Conservation (phyloP, 2,888 invertebrate species). For the Barypeithes pellucidus region DNA sequence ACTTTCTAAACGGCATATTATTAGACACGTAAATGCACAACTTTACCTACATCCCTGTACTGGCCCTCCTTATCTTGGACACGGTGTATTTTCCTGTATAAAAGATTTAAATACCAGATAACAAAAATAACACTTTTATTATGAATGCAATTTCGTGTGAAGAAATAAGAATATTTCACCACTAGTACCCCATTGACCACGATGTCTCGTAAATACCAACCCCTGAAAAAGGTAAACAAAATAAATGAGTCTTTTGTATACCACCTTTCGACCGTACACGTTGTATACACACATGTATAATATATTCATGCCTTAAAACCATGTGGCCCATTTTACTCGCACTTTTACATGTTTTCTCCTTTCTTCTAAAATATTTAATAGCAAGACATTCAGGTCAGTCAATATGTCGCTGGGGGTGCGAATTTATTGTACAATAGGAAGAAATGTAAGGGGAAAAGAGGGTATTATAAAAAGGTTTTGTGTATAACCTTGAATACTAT, state of each 20-base stretch:
- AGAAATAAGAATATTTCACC: neutral
- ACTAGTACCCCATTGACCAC: neutral
- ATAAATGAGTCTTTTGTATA: constrained; percentile 11
- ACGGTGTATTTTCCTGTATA: too few relatives aligned
- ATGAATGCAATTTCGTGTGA: neutral
- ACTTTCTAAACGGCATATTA: too few relatives aligned
- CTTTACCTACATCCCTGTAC: too few relatives aligned
- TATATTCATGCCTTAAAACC: constrained; percentile 23
- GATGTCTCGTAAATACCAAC: neutral
- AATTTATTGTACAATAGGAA: constrained; percentile 6
- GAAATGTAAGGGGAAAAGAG: neutral
- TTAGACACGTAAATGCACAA: too few relatives aligned
- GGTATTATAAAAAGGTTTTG: neutral
- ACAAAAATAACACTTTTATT: too few relatives aligned
- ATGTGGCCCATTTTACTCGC: constrained; percentile 16
- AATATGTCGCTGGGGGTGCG: constrained; percentile 15
- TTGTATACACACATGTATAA: constrained; percentile 17
- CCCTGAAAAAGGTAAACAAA: constrained; percentile 4
- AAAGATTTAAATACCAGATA: too few relatives aligned
- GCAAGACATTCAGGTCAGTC: constrained; percentile 19
- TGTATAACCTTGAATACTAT: neutral
- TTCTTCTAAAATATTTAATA: constrained; percentile 20
- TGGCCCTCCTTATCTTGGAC: too few relatives aligned
- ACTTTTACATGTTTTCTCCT: constrained; percentile 26
- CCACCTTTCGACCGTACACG: constrained; percentile 7